Evolutionary conservation across 2,797 vertebrate genomes (phyloP), one percentile per base, ranked within the genome.

Genomic region (Miichthys miiuy): DNA sequence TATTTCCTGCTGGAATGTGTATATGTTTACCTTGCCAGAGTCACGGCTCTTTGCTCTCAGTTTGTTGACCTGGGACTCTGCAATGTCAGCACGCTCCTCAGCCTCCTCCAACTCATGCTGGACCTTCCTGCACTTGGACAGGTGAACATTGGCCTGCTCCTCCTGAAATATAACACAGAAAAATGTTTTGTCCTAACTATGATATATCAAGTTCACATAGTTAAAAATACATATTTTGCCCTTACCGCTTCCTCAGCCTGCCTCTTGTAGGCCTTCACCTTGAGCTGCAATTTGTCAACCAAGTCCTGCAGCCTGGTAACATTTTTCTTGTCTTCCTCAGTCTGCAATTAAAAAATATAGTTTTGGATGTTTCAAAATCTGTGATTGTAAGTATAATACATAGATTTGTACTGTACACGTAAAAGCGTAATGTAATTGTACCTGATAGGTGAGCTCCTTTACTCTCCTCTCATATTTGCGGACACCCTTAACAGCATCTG

Each of bases 291-390:
- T 75, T 97, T 97, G 88, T 97, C 96, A 55, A 97, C 96, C 72
- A 97, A 89, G 78, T 96, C 96, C 46, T 97, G 96, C 50, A 97
- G 95, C 47, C 96, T 95, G 62, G 88, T 78, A 6, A 96, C 48
- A 30, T 97, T 97, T 88, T 97, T 97, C 85, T 96, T 90, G 72
- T 97, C 96, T 91, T 97, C 97, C 61, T 97, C 96, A 72, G 92
- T 92, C 91, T 93, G 34, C 44, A 3, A 18, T 8, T 8, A 47
- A 2, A 47, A 13, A 68, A 13, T 17, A 42, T 30, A 9, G 0
- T 38, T 50, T 50, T 51, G 0, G 0, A 64, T 51, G 1, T 56
- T 63, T 1, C 38, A 3, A 38, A 38, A 2, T 48, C 6, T 52
- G 7, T 34, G 34, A 34, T 34, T 46, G 1, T 38, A 16, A n/a